Conservation (phyloP, 2,888 invertebrate genomes). For the Volucella zonaria region DNA sequence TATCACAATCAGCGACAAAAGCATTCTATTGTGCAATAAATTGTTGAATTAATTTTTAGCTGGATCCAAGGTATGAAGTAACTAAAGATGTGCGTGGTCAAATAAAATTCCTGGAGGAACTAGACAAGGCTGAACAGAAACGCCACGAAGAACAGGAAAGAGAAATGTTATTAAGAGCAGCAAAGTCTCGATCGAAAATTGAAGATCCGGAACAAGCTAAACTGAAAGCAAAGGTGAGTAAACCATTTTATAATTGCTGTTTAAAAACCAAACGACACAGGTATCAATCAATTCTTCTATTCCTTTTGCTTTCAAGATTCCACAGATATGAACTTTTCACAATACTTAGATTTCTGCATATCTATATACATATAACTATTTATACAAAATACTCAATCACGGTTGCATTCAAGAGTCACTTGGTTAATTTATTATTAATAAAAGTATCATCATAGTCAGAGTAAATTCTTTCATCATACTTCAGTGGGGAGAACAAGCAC, state of each 20-base stretch:
- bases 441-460: too few species aligned
- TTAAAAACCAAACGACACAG: not conserved
- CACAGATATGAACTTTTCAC: too few species aligned
- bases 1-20: not conserved
- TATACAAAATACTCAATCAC: not conserved
- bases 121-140: constrained; percentile 96
- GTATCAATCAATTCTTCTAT: too few species aligned
- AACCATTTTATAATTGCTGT: not conserved
- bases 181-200: constrained; percentile 97
- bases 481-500: too few species aligned
- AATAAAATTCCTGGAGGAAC: constrained; percentile 97
- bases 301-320: too few species aligned
- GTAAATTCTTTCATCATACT: too few species aligned
- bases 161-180: constrained; percentile 95
- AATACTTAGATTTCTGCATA: constrained; percentile 3
- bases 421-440: too few species aligned
- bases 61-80: constrained; percentile 93
- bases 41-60: constrained; percentile 82
- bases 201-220: constrained; percentile 99
- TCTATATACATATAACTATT: not conserved
- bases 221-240: constrained; percentile 93
- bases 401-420: too few species aligned
- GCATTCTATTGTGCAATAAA: not conserved
- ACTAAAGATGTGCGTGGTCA: constrained; percentile 96
- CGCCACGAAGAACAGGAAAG: constrained; percentile 97